Conservation (phyloP, 2,113 vertebrate species). For the Cottus gobio region DNA sequence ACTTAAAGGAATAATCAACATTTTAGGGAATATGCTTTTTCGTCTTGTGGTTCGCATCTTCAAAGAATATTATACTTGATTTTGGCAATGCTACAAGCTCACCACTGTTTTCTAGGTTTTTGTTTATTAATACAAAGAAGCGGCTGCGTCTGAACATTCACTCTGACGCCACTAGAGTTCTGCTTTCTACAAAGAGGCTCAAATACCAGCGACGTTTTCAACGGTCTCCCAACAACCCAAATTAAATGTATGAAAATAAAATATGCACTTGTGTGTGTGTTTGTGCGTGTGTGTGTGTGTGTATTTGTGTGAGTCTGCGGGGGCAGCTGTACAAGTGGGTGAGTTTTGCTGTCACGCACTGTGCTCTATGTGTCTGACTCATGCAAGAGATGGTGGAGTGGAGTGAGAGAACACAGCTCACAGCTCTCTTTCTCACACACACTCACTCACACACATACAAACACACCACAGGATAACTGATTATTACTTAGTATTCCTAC, state of each 20-base stretch:
- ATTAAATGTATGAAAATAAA: conserved; percentile 51
- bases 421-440: conserved; percentile 29
- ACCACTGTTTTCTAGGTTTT: neutral
- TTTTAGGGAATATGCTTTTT: neutral
- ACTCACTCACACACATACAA: conserved; percentile 6
- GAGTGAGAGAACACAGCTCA: conserved; percentile 66
- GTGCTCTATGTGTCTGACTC: conserved; percentile 74
- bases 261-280: conserved; percentile 20
- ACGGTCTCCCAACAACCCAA: conserved; percentile 10
- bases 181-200: conserved; percentile 7
- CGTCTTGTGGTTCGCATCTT: neutral
- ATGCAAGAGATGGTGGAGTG: conserved; percentile 65
- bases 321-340: conserved; percentile 78
- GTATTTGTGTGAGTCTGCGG: conserved; percentile 48
- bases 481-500: conserved; percentile 41
- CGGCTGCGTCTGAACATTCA: neutral
- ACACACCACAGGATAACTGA: conserved; percentile 34
- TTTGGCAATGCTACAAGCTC: neutral
- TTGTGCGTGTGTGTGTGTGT: conserved; percentile 18
- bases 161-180: neutral
- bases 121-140: neutral
- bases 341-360: conserved; percentile 77
- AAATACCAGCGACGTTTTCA: conserved; percentile 23
- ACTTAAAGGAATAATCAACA: neutral
- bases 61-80: neutral